Base-by-base conservation (phyloP, 2,888 invertebrate genomes). In the Boloria euphrosyne region DNA sequence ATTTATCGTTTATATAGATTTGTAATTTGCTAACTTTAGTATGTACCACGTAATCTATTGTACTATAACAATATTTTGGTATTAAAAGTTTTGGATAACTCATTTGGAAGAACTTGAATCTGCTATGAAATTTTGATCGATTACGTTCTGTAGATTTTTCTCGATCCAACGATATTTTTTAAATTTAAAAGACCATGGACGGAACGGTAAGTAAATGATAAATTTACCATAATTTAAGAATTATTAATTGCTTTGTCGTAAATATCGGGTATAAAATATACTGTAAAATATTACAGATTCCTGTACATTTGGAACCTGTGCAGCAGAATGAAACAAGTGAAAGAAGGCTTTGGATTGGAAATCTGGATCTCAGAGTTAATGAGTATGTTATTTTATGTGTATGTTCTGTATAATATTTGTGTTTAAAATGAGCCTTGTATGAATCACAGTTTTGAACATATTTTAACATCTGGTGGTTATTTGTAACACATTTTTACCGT, bases 271-370 rank as follows among this genome's bases (percentile, higher is more conserved):
- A 10, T n/a, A 44, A 22, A n/a, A 7, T 38, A 38, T 38, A 38
- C 0, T 22, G 14, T 18, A 53, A 14, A 68, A 67, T 62, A 65
- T 80, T 81, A 5, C 69, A 93, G 89, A 77, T 91, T 63, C 94
- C 94, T 64, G 81, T 94, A 68, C 88, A 93, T 71, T 80, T 94
- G 76, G 94, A 94, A 76, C 94, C 94, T 5, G 85, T 93, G 66
- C 93, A 91, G 71, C 89, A 88, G 22, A 89, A 78, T 67, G 91
- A 93, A 67, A 81, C 93, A 3, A 95, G 95, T 70, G 95, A 96
- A 66, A 94, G 95, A 77, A 93, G 97, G 78, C 86, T 98, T 55
- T 98, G 98, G 98, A 96, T 98, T 72, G 98, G 98, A 62, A 98
- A 98, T 88, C 92, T 98, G 71, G 98, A 98, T 86, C 93, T 95